phyloP scores from a whole-genome alignment of 2,797 vertebrate species.

The Tragopan temminckii region DNA sequence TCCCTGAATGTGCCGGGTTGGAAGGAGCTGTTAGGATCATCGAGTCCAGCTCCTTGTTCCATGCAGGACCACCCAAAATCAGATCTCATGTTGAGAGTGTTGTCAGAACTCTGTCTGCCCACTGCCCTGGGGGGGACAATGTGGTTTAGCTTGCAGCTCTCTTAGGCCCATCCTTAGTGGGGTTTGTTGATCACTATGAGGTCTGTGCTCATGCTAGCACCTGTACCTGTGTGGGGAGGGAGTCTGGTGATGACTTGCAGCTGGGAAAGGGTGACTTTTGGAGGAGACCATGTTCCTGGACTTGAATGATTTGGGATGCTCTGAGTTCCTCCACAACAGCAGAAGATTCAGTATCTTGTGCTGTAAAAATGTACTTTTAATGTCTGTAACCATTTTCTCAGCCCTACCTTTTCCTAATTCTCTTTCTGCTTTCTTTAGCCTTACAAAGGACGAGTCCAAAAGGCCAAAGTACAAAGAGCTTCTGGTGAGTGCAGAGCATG shows the following conservation, averaged over 20 bases:
- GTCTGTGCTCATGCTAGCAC: neutral
- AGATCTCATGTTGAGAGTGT: too few relatives aligned
- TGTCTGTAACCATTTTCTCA: neutral
- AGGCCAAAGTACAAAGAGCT: slow-evolving; percentile 99
- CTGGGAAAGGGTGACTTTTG: neutral
- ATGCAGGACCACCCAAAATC: too few relatives aligned
- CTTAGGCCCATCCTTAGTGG: neutral
- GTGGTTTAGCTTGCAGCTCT: accelerated
- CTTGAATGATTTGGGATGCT: neutral
- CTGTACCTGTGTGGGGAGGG: neutral
- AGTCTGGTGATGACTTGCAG: neutral
- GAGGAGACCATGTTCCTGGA: neutral
- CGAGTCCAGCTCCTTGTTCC: too few relatives aligned
- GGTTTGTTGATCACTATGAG: neutral
- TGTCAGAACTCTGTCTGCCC: too few relatives aligned
- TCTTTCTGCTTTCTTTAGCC: slow-evolving; percentile 84
- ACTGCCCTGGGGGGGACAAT: too few relatives aligned
- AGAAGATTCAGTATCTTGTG: accelerated
- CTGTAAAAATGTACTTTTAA: neutral
- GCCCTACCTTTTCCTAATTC: neutral
- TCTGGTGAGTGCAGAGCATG: slow-evolving; percentile 87
- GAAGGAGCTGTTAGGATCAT: too few relatives aligned
- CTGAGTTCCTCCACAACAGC: accelerated
- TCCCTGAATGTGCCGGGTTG: too few relatives aligned
- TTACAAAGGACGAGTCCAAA: slow-evolving; percentile 98